Base-by-base conservation (phyloP, 2,797 vertebrate species). In the Sylvia borin region DNA sequence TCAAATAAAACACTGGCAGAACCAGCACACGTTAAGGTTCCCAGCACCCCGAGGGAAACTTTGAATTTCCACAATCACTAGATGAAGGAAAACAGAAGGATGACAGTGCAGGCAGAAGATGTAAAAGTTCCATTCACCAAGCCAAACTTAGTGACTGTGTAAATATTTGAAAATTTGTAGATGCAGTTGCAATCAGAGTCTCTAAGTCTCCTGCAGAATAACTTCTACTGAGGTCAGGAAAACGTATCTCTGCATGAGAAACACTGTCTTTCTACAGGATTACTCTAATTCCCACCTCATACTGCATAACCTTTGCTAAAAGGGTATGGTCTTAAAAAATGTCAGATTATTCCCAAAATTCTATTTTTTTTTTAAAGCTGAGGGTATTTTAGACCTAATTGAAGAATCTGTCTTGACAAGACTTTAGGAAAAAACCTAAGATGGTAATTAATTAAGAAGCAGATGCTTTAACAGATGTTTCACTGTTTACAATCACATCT, bases 381-480 rank as follows among this genome's bases (percentile, higher is more conserved):
- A 88, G 76, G 16, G n/a, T 42, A 83, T 88, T 93, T 90, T 78
- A 92, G 87, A 85, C 11, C 79, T 81, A 72, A 67, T 19, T 86
- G 72, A 65, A 61, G n/a, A 80, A 71, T 92, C 34, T 43, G 47
- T 34, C 85, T 80, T 85, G 57, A 95, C 55, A 83, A 66, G 60
- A 34, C 47, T 47, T 91, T 13, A 36, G n/a, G 10, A 77, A 91
- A 67, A 74, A 51, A 9, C 5, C 10, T 13, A 47, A 90, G 48
- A 57, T 66, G 21, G 54, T 61, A 72, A 94, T 97, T 96, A 96
- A 85, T 97, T 96, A 95, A 76, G 86, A 93, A 92, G 82, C 96
- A 97, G 92, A 87, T 96, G 97, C 57, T 70, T 71, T 78, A 94
- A 57, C 97, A 97, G 97, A 95, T 97, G 97, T 95, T 96, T 86